Evolutionary conservation across 2,797 vertebrate genomes (phyloP).

Genomic region (Pangasius larnaudii): DNA sequence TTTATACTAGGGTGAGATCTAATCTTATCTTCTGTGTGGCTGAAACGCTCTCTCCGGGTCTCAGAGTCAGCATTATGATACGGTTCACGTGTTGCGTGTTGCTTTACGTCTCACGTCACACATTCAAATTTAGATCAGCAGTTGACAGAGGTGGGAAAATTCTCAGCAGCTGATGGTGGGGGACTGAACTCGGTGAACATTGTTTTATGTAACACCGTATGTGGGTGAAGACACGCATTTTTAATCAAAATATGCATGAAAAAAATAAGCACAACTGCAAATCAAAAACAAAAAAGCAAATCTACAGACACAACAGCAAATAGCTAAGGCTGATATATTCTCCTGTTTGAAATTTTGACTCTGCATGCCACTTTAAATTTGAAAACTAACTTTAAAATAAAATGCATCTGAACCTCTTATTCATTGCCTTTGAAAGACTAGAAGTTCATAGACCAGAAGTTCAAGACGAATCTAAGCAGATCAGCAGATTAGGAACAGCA

Average conservation of each 20-base stretch:
- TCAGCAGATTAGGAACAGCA: neutral
- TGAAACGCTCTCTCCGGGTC: neutral
- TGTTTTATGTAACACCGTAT: neutral
- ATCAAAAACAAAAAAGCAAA: neutral
- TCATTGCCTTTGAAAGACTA: neutral
- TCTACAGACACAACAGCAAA: neutral
- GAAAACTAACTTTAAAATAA: neutral
- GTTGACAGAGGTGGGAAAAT: slow-evolving; percentile 41
- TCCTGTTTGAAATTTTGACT: neutral
- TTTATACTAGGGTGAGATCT: neutral
- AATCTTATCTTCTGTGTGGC: neutral
- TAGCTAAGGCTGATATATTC: neutral
- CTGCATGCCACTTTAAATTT: neutral
- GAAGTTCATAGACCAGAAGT: too few relatives aligned
- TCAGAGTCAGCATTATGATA: neutral
- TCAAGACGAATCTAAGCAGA: neutral
- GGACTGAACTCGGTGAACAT: neutral
- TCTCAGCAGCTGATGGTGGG: slow-evolving; percentile 11
- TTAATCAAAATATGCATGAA: neutral
- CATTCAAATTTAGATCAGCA: slow-evolving; percentile 48
- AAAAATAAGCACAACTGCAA: too few relatives aligned
- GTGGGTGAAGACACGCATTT: neutral
- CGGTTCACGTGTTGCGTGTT: neutral
- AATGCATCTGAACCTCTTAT: neutral
- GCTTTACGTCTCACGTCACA: slow-evolving; percentile 18